Percentiles rank a stretch among this genome's conserved stretches.
Evolutionary conservation across 2,113 vertebrate species (phyloP).

Genomic region (Panurus biarmicus): DNA sequence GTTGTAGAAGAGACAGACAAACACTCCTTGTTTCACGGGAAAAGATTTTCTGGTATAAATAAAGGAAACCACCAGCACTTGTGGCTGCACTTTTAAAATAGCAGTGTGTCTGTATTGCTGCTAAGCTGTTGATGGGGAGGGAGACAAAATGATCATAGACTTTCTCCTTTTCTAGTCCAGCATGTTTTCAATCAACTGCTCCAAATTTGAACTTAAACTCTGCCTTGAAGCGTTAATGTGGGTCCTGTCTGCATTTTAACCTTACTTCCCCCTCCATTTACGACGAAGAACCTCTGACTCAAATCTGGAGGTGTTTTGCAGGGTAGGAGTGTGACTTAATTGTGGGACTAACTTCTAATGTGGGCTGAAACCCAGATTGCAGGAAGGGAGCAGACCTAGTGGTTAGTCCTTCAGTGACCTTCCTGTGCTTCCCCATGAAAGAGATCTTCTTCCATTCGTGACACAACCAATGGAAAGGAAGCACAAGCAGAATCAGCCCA

Average conservation of each 20-base stretch:
- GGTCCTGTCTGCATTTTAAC: background rate
- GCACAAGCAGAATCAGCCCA: background rate
- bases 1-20: conserved; percentile 62
- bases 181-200: background rate
- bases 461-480: background rate
- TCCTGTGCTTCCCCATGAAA: background rate
- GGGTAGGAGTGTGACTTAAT: conserved; percentile 4
- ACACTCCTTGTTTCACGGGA: conserved; percentile 59
- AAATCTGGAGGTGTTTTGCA: conserved; percentile 27
- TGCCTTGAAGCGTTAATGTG: conserved; percentile 11
- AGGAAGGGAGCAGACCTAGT: background rate
- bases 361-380: conserved; percentile 2
- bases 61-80: conserved; percentile 52
- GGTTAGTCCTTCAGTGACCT: conserved; percentile 55
- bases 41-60: conserved; percentile 66
- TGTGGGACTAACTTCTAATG: background rate
- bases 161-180: background rate
- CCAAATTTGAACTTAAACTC: background rate
- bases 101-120: conserved; percentile 16
- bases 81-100: conserved; percentile 36
- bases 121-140: background rate
- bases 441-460: background rate
- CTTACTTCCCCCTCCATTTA: background rate
- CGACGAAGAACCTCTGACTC: conserved; percentile 10
- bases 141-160: background rate